A percentile compares a stretch with the other conserved stretches of the same genome.
phyloP scores from a whole-genome alignment of 2,113 vertebrate genomes.

The Galemys pyrenaicus region DNA sequence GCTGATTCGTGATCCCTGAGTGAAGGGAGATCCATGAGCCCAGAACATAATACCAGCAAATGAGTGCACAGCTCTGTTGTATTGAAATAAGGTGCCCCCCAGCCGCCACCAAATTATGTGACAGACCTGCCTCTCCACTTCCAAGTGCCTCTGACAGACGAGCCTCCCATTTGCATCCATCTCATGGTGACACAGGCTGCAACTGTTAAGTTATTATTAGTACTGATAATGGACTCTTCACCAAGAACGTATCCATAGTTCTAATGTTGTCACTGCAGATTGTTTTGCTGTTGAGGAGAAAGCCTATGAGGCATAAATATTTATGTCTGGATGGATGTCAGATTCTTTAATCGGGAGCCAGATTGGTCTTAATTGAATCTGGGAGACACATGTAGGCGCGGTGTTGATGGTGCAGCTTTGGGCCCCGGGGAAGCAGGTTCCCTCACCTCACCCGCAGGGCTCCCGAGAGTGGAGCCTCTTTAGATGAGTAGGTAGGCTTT shows the following conservation, averaged over 20 bases:
- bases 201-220: conserved; percentile 76
- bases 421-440: conserved; percentile 33
- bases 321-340: conserved; percentile 80
- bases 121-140: conserved; percentile 38
- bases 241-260: conserved; percentile 56
- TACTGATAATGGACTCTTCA: conserved; percentile 79
- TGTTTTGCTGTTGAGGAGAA: conserved; percentile 79
- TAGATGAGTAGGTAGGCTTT: background rate
- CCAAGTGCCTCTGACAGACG: conserved; percentile 75
- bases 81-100: conserved; percentile 35
- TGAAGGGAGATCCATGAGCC: conserved; percentile 52
- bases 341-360: conserved; percentile 81
- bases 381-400: conserved; percentile 68
- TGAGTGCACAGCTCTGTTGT: fast-evolving
- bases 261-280: conserved; percentile 77
- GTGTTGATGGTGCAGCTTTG: conserved; percentile 53
- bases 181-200: conserved; percentile 68
- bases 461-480: background rate
- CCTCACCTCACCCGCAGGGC: background rate
- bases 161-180: conserved; percentile 60
- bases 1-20: conserved; percentile 60
- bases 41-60: conserved; percentile 36
- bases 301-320: conserved; percentile 84
- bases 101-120: conserved; percentile 14
- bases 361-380: conserved; percentile 81